Evolutionary conservation across 2,113 vertebrate genomes (phyloP), one percentile per base, ranked within the genome.

Genomic region (Pycnonotus jocosus): DNA sequence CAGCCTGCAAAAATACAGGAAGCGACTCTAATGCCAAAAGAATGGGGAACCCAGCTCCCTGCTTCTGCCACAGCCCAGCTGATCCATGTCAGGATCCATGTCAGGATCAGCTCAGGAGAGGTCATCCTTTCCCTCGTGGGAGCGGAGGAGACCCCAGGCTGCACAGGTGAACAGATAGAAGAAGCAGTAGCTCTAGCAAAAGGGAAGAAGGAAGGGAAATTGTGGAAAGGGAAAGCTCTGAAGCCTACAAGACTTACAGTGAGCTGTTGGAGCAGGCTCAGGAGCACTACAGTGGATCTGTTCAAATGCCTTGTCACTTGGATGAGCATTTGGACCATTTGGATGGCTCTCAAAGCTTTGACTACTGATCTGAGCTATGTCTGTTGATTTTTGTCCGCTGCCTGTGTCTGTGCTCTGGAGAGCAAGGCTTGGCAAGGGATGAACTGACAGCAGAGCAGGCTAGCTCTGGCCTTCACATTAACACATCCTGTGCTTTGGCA

Each of bases 401-500:
- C 24, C 42, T 66, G 7, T 74, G 16, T 54, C 57, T 76, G 42
- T 40, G 42, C 38, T 73, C 11, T 10, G 25, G 62, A 78, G 22
- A 82, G 27, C 33, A 82, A 66, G 11, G 31, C 35, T 93, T 94
- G 71, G 62, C 76, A 96, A 61, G 7, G 33, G 17, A 84, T 42
- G 61, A 93, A 72, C 30, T 24, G 50, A 78, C 0, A 8, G 37
- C 31, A 73, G 44, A 88, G 57, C 6, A 58, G 38, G 31, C 47
- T 51, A 77, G 31, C 22, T 89, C 66, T 84, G 78, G 51, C 60
- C 81, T 81, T 86, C 14, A 8, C 64, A 45, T 90, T 85, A 82
- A 33, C 57, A 86, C 88, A 81, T 61, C 74, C 76, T 77, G 71
- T 14, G 3, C 64, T 86, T 71, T 92, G 90, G 85, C 77, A 95